Evolutionary conservation across 2,888 invertebrate species (phyloP), one percentile per base, ranked within the genome.

Genomic region (Brenthis daphne): DNA sequence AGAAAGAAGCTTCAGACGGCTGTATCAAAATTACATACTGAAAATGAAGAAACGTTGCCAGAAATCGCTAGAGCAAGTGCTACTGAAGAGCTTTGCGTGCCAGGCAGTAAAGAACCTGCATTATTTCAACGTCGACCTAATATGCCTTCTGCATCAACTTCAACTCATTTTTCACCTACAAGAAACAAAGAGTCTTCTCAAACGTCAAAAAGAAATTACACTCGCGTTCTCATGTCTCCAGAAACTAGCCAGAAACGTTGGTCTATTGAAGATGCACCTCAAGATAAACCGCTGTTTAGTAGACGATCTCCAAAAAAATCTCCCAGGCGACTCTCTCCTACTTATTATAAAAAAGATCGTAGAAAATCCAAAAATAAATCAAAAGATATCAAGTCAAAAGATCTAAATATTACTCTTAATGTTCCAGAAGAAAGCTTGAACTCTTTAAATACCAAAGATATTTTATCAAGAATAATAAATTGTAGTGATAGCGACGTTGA

Each of bases 401-500:
- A 87, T 74, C 80, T 91, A 66, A 92, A 92, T 73, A 92, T 92
- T 50, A 92, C 91, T 2, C 79, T 92, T 8, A 89, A 90, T 70
- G 91, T 92, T 11, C 91, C 92, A 54, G 83, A 90, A 80, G 88
- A 90, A 77, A 89, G 86, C 65, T 77, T 92, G 66, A 77, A 82
- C 73, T 88, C 89, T 11, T 81, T 92, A 14, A 89, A 89, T 72
- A 89, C 90, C 3, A 83, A 86, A 74, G 90, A 92, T 77, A 91
- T 93, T 73, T 78, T 93, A 11, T 82, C 85, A 4, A 85, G 92
- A 73, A 92, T 92, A 55, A 87, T 92, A 53, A 85, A 86, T 69
- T 92, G 92, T 74, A 86, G 83, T 70, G 89, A 90, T 74, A 80
- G 78, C 67, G 92, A 92, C 72, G 90, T 93, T 65, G 91, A 94